Evolutionary conservation across 2,888 invertebrate species (phyloP).

Genomic region (Steromphala cineraria): DNA sequence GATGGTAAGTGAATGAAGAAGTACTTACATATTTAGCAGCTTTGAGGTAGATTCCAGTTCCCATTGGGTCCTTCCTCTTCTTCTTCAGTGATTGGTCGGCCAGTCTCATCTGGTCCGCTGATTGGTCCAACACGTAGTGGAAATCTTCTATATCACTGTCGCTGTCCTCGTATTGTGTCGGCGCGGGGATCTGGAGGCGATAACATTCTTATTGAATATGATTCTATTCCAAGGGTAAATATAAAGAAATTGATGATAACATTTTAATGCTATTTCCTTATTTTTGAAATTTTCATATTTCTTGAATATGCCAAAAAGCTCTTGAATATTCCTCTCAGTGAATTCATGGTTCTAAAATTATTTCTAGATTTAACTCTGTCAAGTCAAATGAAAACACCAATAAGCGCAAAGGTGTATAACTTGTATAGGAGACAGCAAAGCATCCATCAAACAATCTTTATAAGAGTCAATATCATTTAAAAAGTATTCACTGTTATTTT

Average conservation of each 20-base stretch:
- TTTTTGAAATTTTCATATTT: not conserved
- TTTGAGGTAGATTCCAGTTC: constrained; percentile 68
- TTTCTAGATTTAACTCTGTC: not conserved
- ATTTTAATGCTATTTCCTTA: not conserved
- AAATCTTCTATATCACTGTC: constrained; percentile 84
- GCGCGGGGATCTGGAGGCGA: constrained; percentile 25
- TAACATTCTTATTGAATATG: no score
- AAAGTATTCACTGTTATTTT: constrained; percentile 24
- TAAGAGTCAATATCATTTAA: not conserved
- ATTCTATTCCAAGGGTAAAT: not conserved
- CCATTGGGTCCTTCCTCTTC: constrained; percentile 65
- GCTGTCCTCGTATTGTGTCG: constrained; percentile 69
- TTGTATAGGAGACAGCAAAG: no score
- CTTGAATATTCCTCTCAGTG: no score
- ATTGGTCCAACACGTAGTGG: constrained; percentile 81
- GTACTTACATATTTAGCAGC: constrained; percentile 72
- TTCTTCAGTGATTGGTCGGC: constrained; percentile 77
- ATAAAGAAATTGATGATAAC: not conserved
- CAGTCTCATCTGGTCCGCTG: constrained; percentile 80
- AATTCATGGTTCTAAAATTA: no score
- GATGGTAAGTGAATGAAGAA: not conserved
- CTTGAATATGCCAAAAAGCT: no score
- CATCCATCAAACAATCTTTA: no score
- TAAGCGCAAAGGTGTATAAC: no score
- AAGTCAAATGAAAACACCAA: no score